Conservation (phyloP, 2,113 vertebrate genomes). For the Monarcha castaneiventris region DNA sequence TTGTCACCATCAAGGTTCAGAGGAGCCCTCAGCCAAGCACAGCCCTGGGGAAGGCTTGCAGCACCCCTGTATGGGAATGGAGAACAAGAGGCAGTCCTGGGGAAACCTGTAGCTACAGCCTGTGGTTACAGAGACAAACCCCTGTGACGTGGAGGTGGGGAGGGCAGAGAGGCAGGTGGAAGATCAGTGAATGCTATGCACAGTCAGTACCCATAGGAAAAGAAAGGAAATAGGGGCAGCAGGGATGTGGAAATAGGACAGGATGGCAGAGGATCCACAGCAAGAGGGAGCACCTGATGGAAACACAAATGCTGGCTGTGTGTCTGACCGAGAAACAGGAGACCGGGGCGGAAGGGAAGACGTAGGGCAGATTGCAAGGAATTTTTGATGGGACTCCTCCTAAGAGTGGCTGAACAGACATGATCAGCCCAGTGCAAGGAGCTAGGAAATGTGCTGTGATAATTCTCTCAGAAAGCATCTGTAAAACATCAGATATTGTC, state of each 20-base stretch:
- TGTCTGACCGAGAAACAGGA: not conserved
- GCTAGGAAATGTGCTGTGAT: accelerated
- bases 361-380: not conserved
- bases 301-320: not conserved
- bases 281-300: not conserved
- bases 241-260: not conserved
- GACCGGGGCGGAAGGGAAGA: not conserved
- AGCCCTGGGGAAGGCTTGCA: not conserved
- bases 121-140: not conserved
- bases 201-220: not conserved
- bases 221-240: not conserved
- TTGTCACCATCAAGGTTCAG: not conserved
- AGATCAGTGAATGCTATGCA: not conserved
- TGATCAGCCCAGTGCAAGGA: not conserved
- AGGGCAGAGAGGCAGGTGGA: not conserved
- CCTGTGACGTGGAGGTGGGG: accelerated
- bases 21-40: not conserved
- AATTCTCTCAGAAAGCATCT: not conserved
- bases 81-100: not conserved
- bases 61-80: not conserved
- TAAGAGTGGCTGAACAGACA: not conserved
- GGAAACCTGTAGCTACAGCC: not conserved
- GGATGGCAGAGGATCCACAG: not conserved
- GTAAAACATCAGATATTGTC: not conserved
- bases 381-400: not conserved